phyloP scores from a whole-genome alignment of 2,888 invertebrate species.

The Adelognathus sp. region DNA sequence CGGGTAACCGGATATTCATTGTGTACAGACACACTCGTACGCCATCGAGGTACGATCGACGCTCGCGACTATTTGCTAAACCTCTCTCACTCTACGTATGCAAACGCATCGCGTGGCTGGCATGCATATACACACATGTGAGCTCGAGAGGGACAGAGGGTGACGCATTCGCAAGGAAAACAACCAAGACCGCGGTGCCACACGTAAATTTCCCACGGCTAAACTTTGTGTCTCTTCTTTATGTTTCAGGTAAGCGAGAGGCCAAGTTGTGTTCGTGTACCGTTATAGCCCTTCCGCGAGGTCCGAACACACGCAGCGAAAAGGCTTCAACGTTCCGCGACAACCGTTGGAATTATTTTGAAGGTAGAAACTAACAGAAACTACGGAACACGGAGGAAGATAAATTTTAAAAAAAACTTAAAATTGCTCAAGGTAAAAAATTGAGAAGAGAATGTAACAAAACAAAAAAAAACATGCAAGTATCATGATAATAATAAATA shows the following conservation, averaged over 20 bases:
- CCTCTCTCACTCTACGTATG: neutral
- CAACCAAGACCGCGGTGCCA: constrained; percentile 2
- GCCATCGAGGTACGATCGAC: constrained; percentile 38
- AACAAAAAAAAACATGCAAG: constrained; percentile 5
- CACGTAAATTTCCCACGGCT: constrained; percentile 46
- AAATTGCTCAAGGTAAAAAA: neutral
- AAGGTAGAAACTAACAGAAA: constrained; percentile 29
- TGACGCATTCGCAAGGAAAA: constrained; percentile 36
- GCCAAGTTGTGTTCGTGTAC: constrained; percentile 15
- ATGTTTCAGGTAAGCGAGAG: constrained; percentile 61
- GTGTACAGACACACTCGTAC: constrained; percentile 40
- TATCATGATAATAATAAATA: too few relatives aligned
- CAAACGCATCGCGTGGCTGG: neutral
- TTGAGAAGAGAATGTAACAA: neutral
- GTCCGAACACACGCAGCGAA: neutral
- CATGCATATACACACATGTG: neutral
- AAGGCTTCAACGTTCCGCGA: neutral
- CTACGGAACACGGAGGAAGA: too few relatives aligned
- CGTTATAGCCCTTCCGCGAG: constrained; percentile 39
- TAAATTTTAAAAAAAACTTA: neutral
- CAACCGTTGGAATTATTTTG: neutral
- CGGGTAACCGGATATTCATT: constrained; percentile 62
- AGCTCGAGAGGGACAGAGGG: neutral
- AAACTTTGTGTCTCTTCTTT: constrained; percentile 40
- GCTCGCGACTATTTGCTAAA: constrained; percentile 43